Conservation (phyloP, 1,140 invertebrate genomes). For the Bombus affinis region DNA sequence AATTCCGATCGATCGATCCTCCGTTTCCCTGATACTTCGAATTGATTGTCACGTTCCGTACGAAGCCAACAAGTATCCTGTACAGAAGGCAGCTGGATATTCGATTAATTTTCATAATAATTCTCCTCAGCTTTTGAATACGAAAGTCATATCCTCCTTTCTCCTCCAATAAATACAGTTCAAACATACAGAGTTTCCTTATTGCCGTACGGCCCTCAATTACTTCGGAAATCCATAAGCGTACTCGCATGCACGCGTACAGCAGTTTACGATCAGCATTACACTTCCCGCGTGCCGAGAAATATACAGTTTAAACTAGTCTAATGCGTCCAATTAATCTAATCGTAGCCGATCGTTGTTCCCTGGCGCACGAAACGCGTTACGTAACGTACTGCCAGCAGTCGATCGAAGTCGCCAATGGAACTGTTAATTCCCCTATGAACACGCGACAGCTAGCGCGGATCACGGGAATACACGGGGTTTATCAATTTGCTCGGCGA, state of each 20-base stretch:
- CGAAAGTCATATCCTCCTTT: no score
- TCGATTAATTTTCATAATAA: no score
- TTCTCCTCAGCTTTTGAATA: no score
- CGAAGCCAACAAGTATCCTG: no score
- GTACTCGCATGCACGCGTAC: not conserved
- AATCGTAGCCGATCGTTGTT: slow-evolving; percentile 65
- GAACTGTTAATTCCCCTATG: slow-evolving; percentile 27
- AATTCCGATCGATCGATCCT: no score
- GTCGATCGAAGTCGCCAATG: slow-evolving; percentile 30
- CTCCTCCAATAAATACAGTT: not conserved
- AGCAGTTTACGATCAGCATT: slow-evolving; percentile 31
- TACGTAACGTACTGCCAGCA: slow-evolving; percentile 42
- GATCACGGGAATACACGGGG: not conserved
- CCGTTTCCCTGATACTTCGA: no score
- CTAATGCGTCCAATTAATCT: slow-evolving; percentile 68
- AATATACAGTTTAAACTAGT: slow-evolving; percentile 56
- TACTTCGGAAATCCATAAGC: not conserved
- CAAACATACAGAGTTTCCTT: not conserved
- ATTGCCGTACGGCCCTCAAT: not conserved
- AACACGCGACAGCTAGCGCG: slow-evolving; percentile 12
- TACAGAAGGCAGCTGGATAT: no score
- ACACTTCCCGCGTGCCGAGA: slow-evolving; percentile 12
- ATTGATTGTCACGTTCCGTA: no score
- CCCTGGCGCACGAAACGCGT: slow-evolving; percentile 30
- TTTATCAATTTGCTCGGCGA: not conserved